Evolutionary conservation across 2,113 vertebrate species (phyloP), one percentile per base, ranked within the genome.

Genomic region (Rana temporaria): DNA sequence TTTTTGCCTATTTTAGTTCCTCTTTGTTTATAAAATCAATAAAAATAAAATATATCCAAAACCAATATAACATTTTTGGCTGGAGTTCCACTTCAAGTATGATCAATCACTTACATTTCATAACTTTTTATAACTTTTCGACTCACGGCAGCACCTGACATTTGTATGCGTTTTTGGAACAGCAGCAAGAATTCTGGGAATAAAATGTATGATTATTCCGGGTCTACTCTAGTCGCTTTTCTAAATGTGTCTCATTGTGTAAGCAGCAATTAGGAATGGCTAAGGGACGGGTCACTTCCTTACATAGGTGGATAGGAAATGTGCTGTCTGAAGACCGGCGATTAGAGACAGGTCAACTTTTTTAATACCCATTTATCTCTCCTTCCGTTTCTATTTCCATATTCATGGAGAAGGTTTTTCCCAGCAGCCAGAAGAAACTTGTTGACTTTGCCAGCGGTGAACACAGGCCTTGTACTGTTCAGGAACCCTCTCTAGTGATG

Each of bases 251-350:
- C 53, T 69, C 53, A 73, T 65, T 73, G 24, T 75, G 32, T 12
- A 26, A 26, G 17, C 30, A 7, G 59, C 42, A 67, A 82, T 67
- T 38, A 67, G 11, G 66, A 22, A 71, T 63, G 34, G 42, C 57
- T 53, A 19, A 32, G 60, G 52, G 63, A 68, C 71, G 9, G 72
- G 64, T 83, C 72, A 83, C 48, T 76, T 83, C 72, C 81, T 68
- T 60, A 20, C 34, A 76, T 60, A 71, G 71, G 65, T 56, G 56
- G 38, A 67, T 76, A 76, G 81, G 81, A 83, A 83, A 57, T 68
- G 34, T 56, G 14, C 70, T 42, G 59, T 67, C 63, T 66, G 9
- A 34, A 57, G 66, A 38, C 24, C 22, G 16, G 53, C 24, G 32
- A 30, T 24, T 38, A 38, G 18, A 60, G 32, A 60, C 63, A 48